phyloP scores from a whole-genome alignment of 2,888 invertebrate genomes.

The Cylindroiulus punctatus region DNA sequence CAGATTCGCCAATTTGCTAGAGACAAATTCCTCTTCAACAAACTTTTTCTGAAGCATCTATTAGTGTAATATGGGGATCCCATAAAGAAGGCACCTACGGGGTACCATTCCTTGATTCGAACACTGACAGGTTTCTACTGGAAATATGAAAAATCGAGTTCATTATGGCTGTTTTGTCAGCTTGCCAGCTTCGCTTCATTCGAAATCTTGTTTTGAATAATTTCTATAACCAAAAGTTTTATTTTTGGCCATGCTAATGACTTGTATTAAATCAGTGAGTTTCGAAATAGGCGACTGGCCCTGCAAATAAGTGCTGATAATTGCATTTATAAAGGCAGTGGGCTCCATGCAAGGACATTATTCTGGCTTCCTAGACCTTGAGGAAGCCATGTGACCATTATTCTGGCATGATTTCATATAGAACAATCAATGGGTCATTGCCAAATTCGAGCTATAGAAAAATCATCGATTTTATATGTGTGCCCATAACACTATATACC shows the following conservation, averaged over 20 bases:
- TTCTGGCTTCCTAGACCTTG: slow-evolving; percentile 13
- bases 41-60: background rate
- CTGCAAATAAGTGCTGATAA: background rate
- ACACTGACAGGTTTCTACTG: slow-evolving; percentile 3
- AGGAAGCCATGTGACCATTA: background rate
- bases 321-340: slow-evolving; percentile 14
- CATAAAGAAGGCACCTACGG: background rate
- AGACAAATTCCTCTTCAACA: background rate
- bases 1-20: background rate
- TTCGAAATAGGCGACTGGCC: background rate
- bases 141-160: background rate
- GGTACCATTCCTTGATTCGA: background rate
- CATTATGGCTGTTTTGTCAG: background rate
- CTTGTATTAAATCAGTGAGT: background rate
- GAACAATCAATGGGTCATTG: background rate
- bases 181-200: background rate
- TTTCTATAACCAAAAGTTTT: background rate
- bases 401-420: background rate
- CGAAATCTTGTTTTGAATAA: background rate
- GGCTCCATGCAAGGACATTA: background rate
- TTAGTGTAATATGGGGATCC: background rate
- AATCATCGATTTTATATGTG: background rate
- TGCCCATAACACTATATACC: background rate
- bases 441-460: background rate
- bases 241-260: background rate